Conservation (phyloP, 2,113 vertebrate species). For the Hoplias malabaricus region DNA sequence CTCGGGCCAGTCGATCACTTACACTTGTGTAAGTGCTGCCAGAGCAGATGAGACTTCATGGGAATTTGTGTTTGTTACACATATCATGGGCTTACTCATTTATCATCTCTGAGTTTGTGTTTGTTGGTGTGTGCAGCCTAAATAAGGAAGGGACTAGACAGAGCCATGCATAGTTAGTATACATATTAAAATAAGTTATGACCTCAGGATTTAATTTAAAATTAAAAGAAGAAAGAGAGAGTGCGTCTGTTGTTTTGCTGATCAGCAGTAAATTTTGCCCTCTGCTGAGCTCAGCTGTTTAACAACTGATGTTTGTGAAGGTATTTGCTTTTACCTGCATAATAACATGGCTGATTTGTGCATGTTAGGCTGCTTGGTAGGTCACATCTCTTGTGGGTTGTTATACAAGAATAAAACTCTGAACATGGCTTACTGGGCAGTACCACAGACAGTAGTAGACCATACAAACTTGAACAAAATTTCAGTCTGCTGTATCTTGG, state of each 20-base stretch:
- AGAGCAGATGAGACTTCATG: not conserved
- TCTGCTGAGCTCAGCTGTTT: not conserved
- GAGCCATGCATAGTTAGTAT: not conserved
- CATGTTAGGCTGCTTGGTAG: not conserved
- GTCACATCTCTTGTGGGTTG: conserved; percentile 3
- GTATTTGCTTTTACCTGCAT: not conserved
- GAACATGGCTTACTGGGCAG: not conserved
- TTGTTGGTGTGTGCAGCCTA: not conserved
- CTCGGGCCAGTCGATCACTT: not conserved
- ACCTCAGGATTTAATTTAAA: not conserved
- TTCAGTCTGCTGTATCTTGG: not conserved
- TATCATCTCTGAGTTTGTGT: not conserved
- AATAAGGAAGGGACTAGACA: not conserved
- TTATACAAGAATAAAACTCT: not conserved
- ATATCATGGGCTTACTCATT: not conserved
- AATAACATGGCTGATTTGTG: not conserved
- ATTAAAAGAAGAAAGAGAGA: not conserved
- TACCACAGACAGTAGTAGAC: not conserved
- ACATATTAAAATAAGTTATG: not conserved
- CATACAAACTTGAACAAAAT: not conserved
- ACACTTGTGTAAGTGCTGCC: not conserved
- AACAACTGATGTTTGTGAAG: not conserved
- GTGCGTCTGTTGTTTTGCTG: not conserved
- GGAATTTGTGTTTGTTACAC: not conserved
- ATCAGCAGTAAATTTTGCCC: not conserved